These are phyloP conservation scores for Rotaria macrura DNA, from an alignment of 2,888 invertebrate genomes.

Conservation along the genomic window DNA sequence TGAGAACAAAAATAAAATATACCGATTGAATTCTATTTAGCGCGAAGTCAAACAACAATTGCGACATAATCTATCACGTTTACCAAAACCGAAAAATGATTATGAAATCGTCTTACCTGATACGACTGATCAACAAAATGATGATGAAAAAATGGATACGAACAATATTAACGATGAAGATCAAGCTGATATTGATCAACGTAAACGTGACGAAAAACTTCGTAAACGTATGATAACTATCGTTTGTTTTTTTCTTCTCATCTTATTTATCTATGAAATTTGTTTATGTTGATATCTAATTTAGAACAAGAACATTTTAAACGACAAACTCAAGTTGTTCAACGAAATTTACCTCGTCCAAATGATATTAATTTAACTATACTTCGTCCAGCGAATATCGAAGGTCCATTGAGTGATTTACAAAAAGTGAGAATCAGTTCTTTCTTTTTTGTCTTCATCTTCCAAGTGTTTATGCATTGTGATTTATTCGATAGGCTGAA, in stretches of 20 bases:
- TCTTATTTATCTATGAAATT: neutral
- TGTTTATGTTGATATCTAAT: too few species aligned
- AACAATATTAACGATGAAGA: conserved; percentile 59
- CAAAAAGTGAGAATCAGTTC: conserved; percentile 55
- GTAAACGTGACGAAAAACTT: neutral
- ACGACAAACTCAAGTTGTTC: conserved; percentile 57
- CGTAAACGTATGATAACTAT: neutral
- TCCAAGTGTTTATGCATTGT: too few species aligned
- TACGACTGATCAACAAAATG: conserved; percentile 56
- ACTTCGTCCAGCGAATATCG: conserved; percentile 63
- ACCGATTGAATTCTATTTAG: neutral
- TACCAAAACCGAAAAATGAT: conserved; percentile 87
- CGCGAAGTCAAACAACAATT: conserved; percentile 10
- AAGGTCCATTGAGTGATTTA: conserved; percentile 66
- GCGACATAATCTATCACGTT: conserved; percentile 57
- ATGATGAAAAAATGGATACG: conserved; percentile 42
- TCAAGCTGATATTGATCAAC: conserved; percentile 25
- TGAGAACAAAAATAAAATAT: too few species aligned
- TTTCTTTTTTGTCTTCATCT: conserved; percentile 46
- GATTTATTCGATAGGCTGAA: conserved; percentile 59
- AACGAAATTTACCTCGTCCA: conserved; percentile 71
- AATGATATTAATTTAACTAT: conserved; percentile 72
- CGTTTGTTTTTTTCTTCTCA: neutral
- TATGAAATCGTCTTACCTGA: conserved; percentile 96
- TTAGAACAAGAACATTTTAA: conserved; percentile 21